A percentile compares a stretch with the other conserved stretches of the same genome.
These are phyloP conservation scores for Gymnogyps californianus DNA, from an alignment of 2,113 vertebrate genomes.

Conservation along the genomic window DNA sequence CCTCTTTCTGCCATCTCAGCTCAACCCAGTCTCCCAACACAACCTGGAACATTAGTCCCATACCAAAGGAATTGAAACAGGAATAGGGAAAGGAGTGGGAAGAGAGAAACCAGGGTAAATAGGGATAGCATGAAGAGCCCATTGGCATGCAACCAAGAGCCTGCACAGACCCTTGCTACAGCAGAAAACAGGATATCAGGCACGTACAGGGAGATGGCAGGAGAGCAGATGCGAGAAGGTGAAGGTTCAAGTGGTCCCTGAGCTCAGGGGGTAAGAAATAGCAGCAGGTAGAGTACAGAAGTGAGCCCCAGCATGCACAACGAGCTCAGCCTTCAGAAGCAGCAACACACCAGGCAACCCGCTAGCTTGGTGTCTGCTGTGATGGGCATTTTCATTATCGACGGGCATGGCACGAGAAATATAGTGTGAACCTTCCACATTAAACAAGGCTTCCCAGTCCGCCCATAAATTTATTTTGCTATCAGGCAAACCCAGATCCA, in stretches of 20 bases:
- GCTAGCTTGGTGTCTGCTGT: neutral
- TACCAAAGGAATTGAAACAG: neutral
- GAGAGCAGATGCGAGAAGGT: neutral
- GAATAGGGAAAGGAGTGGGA: neutral
- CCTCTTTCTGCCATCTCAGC: neutral
- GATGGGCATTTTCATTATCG: neutral
- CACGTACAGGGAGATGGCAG: neutral
- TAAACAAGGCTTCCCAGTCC: neutral
- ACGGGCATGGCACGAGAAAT: accelerated
- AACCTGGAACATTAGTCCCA: neutral
- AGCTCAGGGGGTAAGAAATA: neutral
- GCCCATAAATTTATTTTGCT: neutral
- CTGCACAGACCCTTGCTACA: neutral
- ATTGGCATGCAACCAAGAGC: neutral
- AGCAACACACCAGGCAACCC: neutral
- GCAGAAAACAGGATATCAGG: neutral
- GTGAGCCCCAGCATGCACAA: neutral
- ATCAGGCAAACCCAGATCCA: neutral
- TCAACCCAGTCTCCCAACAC: neutral
- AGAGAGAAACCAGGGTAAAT: neutral
- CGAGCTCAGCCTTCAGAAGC: neutral
- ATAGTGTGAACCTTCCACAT: neutral
- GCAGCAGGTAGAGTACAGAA: neutral
- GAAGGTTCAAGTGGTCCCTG: neutral
- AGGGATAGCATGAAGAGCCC: neutral